Base-by-base conservation (phyloP, 1,140 invertebrate species). In the Microplitis mediator region DNA sequence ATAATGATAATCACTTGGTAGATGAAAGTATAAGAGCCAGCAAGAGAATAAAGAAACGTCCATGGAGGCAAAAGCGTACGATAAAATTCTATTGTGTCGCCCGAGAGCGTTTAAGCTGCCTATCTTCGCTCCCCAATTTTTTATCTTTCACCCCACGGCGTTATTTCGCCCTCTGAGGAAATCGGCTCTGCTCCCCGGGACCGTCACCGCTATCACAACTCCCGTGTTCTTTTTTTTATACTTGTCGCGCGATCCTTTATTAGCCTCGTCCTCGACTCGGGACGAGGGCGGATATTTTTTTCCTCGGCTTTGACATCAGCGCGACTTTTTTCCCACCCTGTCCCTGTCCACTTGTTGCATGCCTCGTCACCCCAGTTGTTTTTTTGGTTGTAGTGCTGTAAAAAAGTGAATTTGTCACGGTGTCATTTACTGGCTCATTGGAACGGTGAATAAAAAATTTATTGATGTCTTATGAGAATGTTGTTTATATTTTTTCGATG, bases 231-330 rank as follows among this genome's bases (percentile, higher is more conserved):
- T 66, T 73, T 69, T 69, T 74, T 68, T 39, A 56, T 73, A 71
- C 77, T 78, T 81, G 81, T 82, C 81, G 76, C 81, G 76, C 76
- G 36, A 76, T 75, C 80, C 79, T 82, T 81, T 82, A 83, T 83
- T 81, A 81, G 80, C 74, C 71, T 71, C 69, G 64, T 71, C 58
- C 64, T 65, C 4, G 58, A 68, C 62, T 36, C 16, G 65, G 36
- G 71, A 64, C 58, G 56, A 73, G 77, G 81, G 79, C 78, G 79
- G 79, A 79, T 78, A 82, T 82, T 84, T 84, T 76, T 77, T 82
- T 82, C 77, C 76, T 77, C 78, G 75, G 76, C 80, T 23, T 82
- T 82, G 82, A 82, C 82, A 84, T 82, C 77, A 66, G 56, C 64
- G 71, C 58, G 70, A 73, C 63, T 54, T 62, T 72, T 75, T 75